Evolutionary conservation across 2,797 vertebrate species (phyloP).

Genomic region (Antennarius maculatus): DNA sequence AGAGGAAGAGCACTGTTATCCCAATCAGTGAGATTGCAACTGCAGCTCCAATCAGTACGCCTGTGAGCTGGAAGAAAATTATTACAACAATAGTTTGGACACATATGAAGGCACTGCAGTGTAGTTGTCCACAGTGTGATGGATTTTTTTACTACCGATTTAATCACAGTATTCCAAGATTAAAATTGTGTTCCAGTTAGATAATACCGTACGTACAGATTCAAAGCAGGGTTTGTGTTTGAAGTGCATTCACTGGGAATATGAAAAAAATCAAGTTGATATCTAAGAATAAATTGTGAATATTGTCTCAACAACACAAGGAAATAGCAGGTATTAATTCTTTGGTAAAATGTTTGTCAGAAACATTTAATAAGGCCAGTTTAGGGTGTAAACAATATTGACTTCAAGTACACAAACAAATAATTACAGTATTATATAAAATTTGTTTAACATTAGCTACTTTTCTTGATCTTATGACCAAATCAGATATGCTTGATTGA

Average conservation of each 20-base stretch:
- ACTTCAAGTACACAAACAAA: too few relatives aligned
- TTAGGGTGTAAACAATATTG: too few relatives aligned
- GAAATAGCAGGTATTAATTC: too few relatives aligned
- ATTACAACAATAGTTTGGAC: not conserved
- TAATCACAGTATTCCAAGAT: slow-evolving; percentile 5
- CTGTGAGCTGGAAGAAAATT: slow-evolving; percentile 82
- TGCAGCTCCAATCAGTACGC: slow-evolving; percentile 87
- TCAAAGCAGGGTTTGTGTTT: slow-evolving; percentile 7
- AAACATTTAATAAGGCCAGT: too few relatives aligned
- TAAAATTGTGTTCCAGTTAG: slow-evolving; percentile 13
- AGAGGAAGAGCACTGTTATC: slow-evolving; percentile 85
- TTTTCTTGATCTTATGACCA: not conserved
- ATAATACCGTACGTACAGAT: not conserved
- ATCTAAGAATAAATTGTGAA: not conserved
- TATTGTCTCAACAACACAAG: too few relatives aligned
- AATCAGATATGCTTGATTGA: not conserved
- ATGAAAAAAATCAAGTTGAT: not conserved
- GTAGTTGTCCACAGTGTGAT: not conserved
- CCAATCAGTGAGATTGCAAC: slow-evolving; percentile 84
- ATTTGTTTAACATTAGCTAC: too few relatives aligned
- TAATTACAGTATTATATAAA: too few relatives aligned
- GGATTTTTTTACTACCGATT: not conserved
- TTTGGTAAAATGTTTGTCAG: too few relatives aligned
- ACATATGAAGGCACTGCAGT: not conserved
- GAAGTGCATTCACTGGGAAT: not conserved